Conservation (phyloP, 2,888 invertebrate species). For the Latheticus oryzae region DNA sequence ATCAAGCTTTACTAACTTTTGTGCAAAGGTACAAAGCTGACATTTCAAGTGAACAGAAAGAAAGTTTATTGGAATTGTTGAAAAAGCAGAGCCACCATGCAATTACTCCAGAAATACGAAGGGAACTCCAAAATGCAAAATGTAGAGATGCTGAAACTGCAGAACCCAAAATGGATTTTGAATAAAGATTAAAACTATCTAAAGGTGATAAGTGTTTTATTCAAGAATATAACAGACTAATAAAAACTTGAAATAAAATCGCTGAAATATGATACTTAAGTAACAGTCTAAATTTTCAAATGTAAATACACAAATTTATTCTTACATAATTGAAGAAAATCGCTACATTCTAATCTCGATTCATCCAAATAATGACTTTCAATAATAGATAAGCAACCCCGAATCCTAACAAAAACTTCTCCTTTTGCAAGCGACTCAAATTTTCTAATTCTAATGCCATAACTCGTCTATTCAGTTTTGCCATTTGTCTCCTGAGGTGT, state of each 20-base stretch:
- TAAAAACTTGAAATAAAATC: conserved; percentile 29
- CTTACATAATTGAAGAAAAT: conserved; percentile 6
- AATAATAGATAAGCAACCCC: conserved; percentile 88
- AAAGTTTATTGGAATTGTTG: conserved; percentile 83
- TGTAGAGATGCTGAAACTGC: conserved; percentile 72
- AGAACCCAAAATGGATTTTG: conserved; percentile 55
- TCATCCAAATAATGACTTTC: conserved; percentile 88
- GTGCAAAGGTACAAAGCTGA: conserved; percentile 96
- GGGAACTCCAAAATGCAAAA: conserved; percentile 86
- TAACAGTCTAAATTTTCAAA: conserved; percentile 9
- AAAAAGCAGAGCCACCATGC: conserved; percentile 77
- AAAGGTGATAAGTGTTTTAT: conserved; percentile 28
- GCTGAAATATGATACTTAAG: conserved; percentile 26
- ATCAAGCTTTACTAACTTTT: conserved; percentile 93
- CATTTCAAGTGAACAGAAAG: conserved; percentile 92
- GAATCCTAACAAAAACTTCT: conserved; percentile 85
- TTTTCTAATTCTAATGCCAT: conserved; percentile 89
- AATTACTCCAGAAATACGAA: conserved; percentile 85
- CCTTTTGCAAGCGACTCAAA: conserved; percentile 84
- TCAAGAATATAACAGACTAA: conserved; percentile 21
- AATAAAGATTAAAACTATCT: conserved; percentile 38
- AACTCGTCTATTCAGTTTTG: conserved; percentile 87
- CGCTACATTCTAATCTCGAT: conserved; percentile 62
- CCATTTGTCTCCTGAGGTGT: conserved; percentile 86
- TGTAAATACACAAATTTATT: conserved; percentile 21